Percentiles rank a stretch among this genome's conserved stretches.
phyloP scores from a whole-genome alignment of 2,888 invertebrate genomes.

The Lamellibrachia satsuma region DNA sequence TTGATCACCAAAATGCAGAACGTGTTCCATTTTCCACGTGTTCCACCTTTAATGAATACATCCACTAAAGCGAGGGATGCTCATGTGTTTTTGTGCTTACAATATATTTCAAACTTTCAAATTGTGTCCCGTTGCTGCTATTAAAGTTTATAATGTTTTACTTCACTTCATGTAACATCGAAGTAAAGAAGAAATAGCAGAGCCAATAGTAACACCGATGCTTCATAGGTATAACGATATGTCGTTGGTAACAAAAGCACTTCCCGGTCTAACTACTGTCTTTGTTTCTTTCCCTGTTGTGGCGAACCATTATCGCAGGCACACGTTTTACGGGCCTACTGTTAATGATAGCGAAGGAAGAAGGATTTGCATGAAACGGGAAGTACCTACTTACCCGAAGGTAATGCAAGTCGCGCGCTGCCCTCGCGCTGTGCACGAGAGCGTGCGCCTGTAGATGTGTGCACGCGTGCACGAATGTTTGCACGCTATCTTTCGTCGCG shows the following conservation, averaged over 20 bases:
- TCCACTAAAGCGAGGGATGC: not conserved
- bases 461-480: not conserved
- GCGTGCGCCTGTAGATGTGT: constrained; percentile 19
- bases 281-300: not conserved
- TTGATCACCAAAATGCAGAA: not conserved
- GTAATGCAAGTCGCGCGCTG: constrained; percentile 32
- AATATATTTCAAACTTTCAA: not conserved
- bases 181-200: not conserved
- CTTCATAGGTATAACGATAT: not conserved
- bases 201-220: not conserved
- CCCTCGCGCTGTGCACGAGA: not conserved
- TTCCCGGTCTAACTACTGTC: not conserved
- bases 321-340: constrained; percentile 42
- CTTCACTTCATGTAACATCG: not conserved
- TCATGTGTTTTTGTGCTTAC: not conserved
- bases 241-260: not conserved
- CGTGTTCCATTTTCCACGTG: not conserved
- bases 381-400: constrained; percentile 63
- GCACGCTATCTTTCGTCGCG: constrained; percentile 20
- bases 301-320: not conserved
- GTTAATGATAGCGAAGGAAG: constrained; percentile 58
- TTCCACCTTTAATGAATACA: not conserved
- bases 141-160: not conserved
- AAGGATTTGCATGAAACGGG: constrained; percentile 60
- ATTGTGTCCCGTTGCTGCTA: not conserved